Base-by-base conservation (phyloP, 2,797 vertebrate species). In the Falco novaeseelandiae region DNA sequence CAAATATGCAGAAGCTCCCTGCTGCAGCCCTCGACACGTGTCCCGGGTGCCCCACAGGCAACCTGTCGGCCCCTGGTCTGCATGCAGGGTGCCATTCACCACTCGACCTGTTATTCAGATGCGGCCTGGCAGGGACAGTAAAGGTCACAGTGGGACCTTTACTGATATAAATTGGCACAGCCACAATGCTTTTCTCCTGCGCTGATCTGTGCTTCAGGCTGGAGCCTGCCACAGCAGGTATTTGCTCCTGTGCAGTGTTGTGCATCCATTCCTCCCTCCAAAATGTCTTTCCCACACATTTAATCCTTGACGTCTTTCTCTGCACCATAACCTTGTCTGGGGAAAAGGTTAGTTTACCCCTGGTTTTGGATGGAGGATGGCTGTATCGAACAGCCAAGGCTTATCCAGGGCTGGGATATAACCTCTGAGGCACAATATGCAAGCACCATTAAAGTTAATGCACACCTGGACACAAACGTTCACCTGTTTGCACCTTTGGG, bases 151-250 rank as follows among this genome's bases (percentile, higher is more conserved):
- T 1, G 3, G 18, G 51, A 71, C 14, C 17, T 0, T 0, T 36
- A 36, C 23, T 20, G 34, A 38, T 48, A 44, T 6, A 81, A 88
- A 78, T 46, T 5, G 3, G 30, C 52, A 71, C 25, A 58, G 40
- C 38, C 79, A 42, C 54, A 25, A 21, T 0, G 5, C 13, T 66
- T 30, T 83, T 42, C 40, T 85, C 26, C 49, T 44, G 21, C 3
- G 1, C 30, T 57, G 11, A 8, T 67, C 65, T 14, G 13, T 48
- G 55, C 32, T 70, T 46, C 2, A 0, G 44, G 38, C 52, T 36
- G 2, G 20, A 87, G 61, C 20, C 5, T 3, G 1, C n/a, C 22
- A 6, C 0, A 0, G n/a, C 0, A 0, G 11, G 10, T 59, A 42
- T 30, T 57, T 40, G 44, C 65, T 83, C 40, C 62, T n/a, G 11